These are phyloP conservation scores for Sphaeridia pumilis DNA, from an alignment of 2,888 invertebrate genomes.

Conservation along the genomic window DNA sequence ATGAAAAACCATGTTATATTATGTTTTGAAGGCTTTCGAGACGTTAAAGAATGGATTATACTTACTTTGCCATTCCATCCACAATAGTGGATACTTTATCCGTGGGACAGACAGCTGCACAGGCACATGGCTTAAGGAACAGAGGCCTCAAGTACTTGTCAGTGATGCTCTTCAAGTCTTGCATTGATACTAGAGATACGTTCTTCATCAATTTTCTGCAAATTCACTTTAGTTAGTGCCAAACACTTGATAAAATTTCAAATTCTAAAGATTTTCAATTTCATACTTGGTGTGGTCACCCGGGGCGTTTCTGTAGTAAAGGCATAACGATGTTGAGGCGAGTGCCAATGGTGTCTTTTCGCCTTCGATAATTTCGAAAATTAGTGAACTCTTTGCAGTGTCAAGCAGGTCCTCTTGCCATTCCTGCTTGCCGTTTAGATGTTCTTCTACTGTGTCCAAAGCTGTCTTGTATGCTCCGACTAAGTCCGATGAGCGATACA, in stretches of 20 bases:
- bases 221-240: conserved; percentile 13
- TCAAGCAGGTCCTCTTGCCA: conserved; percentile 66
- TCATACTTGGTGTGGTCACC: conserved; percentile 44
- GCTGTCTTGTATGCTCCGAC: conserved; percentile 67
- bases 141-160: conserved; percentile 57
- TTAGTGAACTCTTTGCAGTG: conserved; percentile 72
- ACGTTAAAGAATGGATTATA: neutral
- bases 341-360: conserved; percentile 41
- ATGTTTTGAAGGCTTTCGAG: no score
- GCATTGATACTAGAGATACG: conserved; percentile 53
- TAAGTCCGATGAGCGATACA: conserved; percentile 66
- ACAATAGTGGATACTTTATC: conserved; percentile 57
- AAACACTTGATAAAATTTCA: neutral
- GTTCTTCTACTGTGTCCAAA: conserved; percentile 57
- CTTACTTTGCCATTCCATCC: conserved; percentile 55
- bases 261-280: neutral
- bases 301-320: conserved; percentile 56
- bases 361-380: conserved; percentile 66
- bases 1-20: no score
- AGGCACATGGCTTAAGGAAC: conserved; percentile 50
- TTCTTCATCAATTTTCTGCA: conserved; percentile 52
- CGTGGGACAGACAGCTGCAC: conserved; percentile 67
- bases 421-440: conserved; percentile 47
- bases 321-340: conserved; percentile 51
- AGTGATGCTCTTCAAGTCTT: conserved; percentile 55